Conservation (phyloP, 2,113 vertebrate genomes). For the Phodopus roborovskii region DNA sequence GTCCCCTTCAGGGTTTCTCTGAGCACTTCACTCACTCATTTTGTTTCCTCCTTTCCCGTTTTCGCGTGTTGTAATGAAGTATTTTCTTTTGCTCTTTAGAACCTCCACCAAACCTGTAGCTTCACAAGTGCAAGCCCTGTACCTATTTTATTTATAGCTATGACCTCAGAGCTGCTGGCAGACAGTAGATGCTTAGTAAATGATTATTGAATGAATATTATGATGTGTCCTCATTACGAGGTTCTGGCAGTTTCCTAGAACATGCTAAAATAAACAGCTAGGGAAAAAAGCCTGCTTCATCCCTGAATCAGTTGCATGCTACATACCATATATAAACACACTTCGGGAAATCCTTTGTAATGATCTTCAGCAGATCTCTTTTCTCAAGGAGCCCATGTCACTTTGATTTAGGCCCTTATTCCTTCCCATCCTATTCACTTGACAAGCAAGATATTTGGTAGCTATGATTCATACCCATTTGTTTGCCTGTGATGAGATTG, state of each 20-base stretch:
- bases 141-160: background rate
- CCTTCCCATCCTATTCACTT: background rate
- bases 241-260: constrained; percentile 29
- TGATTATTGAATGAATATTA: background rate
- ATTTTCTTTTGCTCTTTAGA: background rate
- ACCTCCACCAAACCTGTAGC: background rate
- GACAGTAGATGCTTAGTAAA: background rate
- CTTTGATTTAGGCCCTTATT: background rate
- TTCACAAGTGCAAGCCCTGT: background rate
- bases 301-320: background rate
- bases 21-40: background rate
- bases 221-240: background rate
- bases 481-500: background rate
- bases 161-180: background rate
- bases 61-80: background rate
- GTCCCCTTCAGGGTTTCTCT: background rate
- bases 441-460: background rate
- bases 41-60: background rate
- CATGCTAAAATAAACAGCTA: constrained; percentile 1
- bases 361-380: background rate
- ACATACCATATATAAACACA: fast-evolving
- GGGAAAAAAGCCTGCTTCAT: background rate
- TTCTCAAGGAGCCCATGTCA: background rate
- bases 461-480: background rate
- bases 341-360: background rate